A percentile compares a stretch with the other conserved stretches of the same genome.
These are phyloP conservation scores for Eulemur rubriventer DNA, from an alignment of 2,797 vertebrate genomes.

Conservation along the genomic window DNA sequence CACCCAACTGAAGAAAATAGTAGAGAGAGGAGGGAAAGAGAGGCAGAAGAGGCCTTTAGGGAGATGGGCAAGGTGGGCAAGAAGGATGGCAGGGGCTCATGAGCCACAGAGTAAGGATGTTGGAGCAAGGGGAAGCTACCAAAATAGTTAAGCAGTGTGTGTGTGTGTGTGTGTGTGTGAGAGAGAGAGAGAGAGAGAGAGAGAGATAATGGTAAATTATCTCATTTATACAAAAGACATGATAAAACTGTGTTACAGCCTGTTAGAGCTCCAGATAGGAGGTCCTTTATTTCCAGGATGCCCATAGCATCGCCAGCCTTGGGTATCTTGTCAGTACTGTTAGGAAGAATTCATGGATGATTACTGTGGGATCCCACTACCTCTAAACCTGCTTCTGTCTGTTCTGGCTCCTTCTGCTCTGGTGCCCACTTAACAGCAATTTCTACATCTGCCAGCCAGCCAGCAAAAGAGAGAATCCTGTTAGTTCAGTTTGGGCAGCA, in stretches of 20 bases:
- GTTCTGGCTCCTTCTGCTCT: background rate
- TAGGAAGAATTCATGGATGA: background rate
- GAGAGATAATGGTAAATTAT: background rate
- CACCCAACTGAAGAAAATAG: background rate
- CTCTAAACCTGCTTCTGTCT: background rate
- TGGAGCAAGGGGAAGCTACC: constrained; percentile 7
- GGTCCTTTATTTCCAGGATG: background rate
- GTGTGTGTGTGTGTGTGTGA: background rate
- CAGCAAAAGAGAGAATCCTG: background rate
- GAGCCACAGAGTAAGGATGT: background rate
- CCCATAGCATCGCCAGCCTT: background rate
- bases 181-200: no score
- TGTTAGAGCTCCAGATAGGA: background rate
- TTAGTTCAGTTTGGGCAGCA: background rate
- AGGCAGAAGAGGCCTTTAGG: background rate
- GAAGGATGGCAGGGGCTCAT: background rate
- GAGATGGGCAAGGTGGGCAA: background rate
- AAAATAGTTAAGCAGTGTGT: background rate
- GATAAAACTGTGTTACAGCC: background rate
- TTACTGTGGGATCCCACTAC: background rate
- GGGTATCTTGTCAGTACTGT: background rate
- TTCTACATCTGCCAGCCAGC: background rate
- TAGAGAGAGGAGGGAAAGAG: background rate
- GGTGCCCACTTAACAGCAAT: background rate
- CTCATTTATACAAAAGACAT: background rate